phyloP scores from a whole-genome alignment of 2,888 invertebrate species.

The Monoplex corrugatus region DNA sequence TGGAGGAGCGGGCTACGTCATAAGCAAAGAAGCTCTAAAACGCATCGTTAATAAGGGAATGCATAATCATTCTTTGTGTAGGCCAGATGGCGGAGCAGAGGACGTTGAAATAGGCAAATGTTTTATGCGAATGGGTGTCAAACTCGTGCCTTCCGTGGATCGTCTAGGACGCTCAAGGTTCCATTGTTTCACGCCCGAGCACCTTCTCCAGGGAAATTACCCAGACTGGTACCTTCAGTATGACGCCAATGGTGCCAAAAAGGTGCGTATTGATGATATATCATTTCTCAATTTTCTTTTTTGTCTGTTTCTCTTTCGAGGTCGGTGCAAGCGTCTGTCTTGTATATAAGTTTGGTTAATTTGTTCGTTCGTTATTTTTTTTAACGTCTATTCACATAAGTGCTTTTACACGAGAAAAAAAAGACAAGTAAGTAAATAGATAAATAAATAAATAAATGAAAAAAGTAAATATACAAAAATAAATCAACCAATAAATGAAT shows the following conservation, averaged over 20 bases:
- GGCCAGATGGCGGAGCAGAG: slow-evolving; percentile 75
- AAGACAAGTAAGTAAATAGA: no score
- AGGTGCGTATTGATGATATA: slow-evolving; percentile 59
- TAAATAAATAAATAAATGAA: no score
- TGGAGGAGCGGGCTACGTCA: slow-evolving; percentile 89
- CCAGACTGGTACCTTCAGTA: slow-evolving; percentile 73
- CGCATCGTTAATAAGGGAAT: slow-evolving; percentile 86
- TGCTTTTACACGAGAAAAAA: no score
- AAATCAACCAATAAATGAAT: no score
- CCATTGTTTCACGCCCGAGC: slow-evolving; percentile 81
- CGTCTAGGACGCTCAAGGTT: slow-evolving; percentile 74
- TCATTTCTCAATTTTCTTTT: neutral
- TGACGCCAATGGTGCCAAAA: slow-evolving; percentile 72
- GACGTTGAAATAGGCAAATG: slow-evolving; percentile 78
- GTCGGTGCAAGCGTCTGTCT: neutral
- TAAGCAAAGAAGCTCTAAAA: slow-evolving; percentile 90
- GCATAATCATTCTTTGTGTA: slow-evolving; percentile 61
- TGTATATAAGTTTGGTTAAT: no score
- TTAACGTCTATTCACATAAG: no score
- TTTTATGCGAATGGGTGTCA: slow-evolving; percentile 76
- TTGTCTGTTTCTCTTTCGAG: neutral
- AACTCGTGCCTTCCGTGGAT: slow-evolving; percentile 74
- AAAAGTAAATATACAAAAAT: no score
- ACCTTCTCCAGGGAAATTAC: slow-evolving; percentile 86
- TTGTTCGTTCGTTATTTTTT: no score